Evolutionary conservation across 2,888 invertebrate genomes (phyloP).

Genomic region (Scaptomyza reducta): DNA sequence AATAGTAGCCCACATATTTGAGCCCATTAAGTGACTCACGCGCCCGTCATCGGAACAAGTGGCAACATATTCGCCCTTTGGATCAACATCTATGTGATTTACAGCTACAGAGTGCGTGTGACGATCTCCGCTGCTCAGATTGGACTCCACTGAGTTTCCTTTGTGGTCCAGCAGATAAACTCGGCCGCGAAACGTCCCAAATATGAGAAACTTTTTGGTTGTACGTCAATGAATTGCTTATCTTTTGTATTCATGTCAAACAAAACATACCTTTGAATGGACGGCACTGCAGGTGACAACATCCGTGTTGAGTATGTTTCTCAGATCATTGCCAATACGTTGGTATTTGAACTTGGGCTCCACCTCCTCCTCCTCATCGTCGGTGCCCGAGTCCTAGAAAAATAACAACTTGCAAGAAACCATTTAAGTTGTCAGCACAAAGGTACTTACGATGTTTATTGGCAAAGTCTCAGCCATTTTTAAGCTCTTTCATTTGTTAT

Average conservation of each 20-base stretch:
- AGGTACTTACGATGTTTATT: conserved; percentile 37
- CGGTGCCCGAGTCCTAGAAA: conserved; percentile 69
- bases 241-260: not conserved
- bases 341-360: conserved; percentile 97
- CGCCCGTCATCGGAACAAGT: conserved; percentile 96
- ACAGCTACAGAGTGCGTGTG: conserved; percentile 93
- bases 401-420: not conserved
- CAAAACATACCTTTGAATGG: conserved; percentile 90
- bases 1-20: not conserved
- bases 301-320: conserved; percentile 92
- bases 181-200: conserved; percentile 96
- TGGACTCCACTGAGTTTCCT: conserved; percentile 89
- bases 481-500: conserved; percentile 38
- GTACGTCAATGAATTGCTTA: not conserved
- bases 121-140: conserved; percentile 85
- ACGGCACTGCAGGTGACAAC: conserved; percentile 96
- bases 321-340: conserved; percentile 93
- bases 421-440: not conserved
- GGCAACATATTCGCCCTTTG: conserved; percentile 96
- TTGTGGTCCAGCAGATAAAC: conserved; percentile 96
- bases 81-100: conserved; percentile 97
- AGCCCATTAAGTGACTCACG: conserved; percentile 82
- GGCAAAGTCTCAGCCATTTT: conserved; percentile 49
- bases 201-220: conserved; percentile 90
- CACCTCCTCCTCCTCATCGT: conserved; percentile 85